These are phyloP conservation scores for Cydia splendana DNA, from an alignment of 1,140 invertebrate species.

Conservation along the genomic window DNA sequence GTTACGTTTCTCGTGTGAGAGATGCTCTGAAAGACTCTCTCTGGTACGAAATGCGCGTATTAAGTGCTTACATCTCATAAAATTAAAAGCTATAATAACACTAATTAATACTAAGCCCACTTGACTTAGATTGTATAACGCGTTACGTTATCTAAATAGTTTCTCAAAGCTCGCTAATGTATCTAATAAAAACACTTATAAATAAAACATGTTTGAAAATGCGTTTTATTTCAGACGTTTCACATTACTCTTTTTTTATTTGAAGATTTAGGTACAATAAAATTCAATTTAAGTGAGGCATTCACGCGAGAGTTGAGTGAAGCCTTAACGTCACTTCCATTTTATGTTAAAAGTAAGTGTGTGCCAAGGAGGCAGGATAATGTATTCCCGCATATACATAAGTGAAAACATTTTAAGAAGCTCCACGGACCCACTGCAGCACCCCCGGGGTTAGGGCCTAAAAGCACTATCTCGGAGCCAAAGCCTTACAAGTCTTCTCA, in stretches of 20 bases:
- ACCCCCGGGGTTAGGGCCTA: slow-evolving; percentile 79
- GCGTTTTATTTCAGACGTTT: not conserved
- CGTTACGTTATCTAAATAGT: not conserved
- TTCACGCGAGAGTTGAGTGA: slow-evolving; percentile 73
- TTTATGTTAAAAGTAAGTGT: slow-evolving; percentile 77
- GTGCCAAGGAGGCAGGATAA: slow-evolving; percentile 71
- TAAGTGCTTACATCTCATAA: slow-evolving; percentile 12
- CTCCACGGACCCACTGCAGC: slow-evolving; percentile 75
- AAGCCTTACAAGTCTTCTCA: slow-evolving; percentile 80
- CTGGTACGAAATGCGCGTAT: not conserved
- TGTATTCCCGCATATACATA: slow-evolving; percentile 79
- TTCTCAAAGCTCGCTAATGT: not conserved
- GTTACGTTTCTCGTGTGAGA: not conserved
- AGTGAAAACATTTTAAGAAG: slow-evolving; percentile 79
- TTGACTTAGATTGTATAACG: not conserved
- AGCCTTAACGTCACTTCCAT: slow-evolving; percentile 77
- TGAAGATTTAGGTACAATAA: slow-evolving; percentile 62
- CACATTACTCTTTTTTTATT: slow-evolving; percentile 23
- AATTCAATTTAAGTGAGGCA: slow-evolving; percentile 72
- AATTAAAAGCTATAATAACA: slow-evolving; percentile 17
- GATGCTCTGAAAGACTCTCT: not conserved
- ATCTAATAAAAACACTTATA: not conserved
- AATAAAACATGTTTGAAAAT: not conserved
- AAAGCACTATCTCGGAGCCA: slow-evolving; percentile 79
- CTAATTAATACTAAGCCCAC: not conserved